phyloP scores from a whole-genome alignment of 2,113 vertebrate genomes.

The Stegostoma tigrinum region DNA sequence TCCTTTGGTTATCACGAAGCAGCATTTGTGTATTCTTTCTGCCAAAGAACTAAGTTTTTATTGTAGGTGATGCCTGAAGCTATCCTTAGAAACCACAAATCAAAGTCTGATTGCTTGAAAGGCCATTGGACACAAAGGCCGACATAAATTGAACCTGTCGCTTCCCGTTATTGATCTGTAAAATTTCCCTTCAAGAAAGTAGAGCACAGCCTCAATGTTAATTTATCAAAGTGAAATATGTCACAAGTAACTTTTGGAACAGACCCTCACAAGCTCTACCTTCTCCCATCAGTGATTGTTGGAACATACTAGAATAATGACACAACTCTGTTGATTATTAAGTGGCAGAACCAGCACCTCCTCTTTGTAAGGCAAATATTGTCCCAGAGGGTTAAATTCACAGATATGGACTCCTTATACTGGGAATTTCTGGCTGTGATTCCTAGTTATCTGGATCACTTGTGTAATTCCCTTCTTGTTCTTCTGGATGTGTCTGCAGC shows the following conservation, averaged over 20 bases:
- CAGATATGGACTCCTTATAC: background rate
- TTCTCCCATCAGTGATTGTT: background rate
- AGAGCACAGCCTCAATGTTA: background rate
- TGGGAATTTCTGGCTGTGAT: background rate
- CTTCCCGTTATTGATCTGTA: constrained; percentile 13
- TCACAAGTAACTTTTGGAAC: background rate
- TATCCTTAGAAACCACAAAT: background rate
- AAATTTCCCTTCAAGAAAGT: background rate
- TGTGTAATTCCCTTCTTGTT: background rate
- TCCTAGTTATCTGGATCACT: background rate
- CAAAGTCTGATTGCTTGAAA: constrained; percentile 20
- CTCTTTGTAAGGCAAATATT: too few relatives aligned
- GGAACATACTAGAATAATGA: background rate
- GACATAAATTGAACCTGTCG: background rate
- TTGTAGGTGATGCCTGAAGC: background rate
- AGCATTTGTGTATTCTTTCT: background rate
- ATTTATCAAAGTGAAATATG: constrained; percentile 18
- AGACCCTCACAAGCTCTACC: background rate
- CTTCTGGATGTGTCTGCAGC: background rate
- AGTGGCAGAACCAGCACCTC: background rate
- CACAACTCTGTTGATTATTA: background rate
- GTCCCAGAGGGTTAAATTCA: background rate
- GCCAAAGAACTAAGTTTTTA: background rate
- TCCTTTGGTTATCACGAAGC: background rate
- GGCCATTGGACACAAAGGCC: background rate